Evolutionary conservation across 2,888 invertebrate species (phyloP), one percentile per base, ranked within the genome.

Genomic region (Trichacis sp.): DNA sequence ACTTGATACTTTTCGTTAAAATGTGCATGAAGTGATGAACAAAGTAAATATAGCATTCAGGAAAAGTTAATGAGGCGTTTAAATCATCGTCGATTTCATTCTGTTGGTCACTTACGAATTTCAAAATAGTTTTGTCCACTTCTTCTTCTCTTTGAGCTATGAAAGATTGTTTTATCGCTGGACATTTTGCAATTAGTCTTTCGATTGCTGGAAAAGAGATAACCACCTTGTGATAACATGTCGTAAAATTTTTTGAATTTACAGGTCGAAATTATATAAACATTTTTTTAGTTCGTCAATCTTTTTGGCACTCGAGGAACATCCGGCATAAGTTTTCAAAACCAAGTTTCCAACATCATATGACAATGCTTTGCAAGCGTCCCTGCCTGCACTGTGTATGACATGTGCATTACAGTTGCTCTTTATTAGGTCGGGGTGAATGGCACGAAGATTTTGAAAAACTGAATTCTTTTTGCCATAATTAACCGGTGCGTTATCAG

Each of bases 271-370:
- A 50, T 62, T 65, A 29, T 71, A 66, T 57, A 56, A 69, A 67
- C 58, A 70, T 45, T 58, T 55, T 59, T 73, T 65, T 33, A 73
- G 64, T 57, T 54, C 54, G 47, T 52, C 59, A 15, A 56, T 54
- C 29, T 54, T 67, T 66, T 73, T 69, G 17, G 70, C 58, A 48
- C 66, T 67, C 46, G 56, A 66, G 36, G 69, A 73, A 64, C 65
- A 68, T 43, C 72, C 71, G 30, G 50, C 63, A 64, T 56, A 71
- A 43, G 73, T 68, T 68, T 74, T 74, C 12, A 69, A 61, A 38
- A 71, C 58, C 38, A 75, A 58, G 50, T n/a, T n/a, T n/a, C n/a
- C 55, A 72, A 72, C 74, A 57, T 74, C 73, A 36, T 54, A 68
- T 30, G 57, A 50, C 46, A 72, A 33, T 11, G 9, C 38, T 54